phyloP scores from a whole-genome alignment of 2,113 vertebrate species.

The Butorides virescens region DNA sequence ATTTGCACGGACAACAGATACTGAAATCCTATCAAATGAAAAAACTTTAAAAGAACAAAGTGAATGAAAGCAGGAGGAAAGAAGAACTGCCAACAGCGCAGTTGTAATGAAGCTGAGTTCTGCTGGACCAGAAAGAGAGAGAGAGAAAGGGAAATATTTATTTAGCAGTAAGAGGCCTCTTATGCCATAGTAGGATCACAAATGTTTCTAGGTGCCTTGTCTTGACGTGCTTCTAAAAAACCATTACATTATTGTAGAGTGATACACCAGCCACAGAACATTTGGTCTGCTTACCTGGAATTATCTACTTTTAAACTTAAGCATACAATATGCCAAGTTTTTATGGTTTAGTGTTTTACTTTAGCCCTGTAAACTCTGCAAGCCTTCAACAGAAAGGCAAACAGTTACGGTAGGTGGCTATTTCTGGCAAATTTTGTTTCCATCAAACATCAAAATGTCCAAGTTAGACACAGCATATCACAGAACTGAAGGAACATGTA shows the following conservation, averaged over 20 bases:
- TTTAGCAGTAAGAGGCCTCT: background rate
- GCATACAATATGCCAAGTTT: background rate
- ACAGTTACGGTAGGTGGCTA: background rate
- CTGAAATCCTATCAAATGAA: background rate
- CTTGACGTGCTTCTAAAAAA: background rate
- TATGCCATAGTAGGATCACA: background rate
- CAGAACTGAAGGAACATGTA: background rate
- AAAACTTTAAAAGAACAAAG: background rate
- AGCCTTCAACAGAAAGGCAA: constrained; percentile 1
- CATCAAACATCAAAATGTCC: background rate
- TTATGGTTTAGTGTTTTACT: background rate
- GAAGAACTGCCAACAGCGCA: background rate
- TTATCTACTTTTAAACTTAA: background rate
- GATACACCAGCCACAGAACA: background rate
- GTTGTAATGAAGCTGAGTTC: background rate
- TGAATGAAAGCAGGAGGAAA: background rate
- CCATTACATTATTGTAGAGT: background rate
- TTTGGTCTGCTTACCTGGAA: background rate
- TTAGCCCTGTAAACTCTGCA: background rate
- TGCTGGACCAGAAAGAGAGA: rapidly evolving
- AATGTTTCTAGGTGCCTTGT: background rate
- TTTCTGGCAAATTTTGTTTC: background rate
- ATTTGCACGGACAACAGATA: background rate
- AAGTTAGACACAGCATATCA: background rate
- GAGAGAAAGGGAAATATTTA: background rate